Base-by-base conservation (phyloP, 2,113 vertebrate genomes). In the Zootoca vivipara region DNA sequence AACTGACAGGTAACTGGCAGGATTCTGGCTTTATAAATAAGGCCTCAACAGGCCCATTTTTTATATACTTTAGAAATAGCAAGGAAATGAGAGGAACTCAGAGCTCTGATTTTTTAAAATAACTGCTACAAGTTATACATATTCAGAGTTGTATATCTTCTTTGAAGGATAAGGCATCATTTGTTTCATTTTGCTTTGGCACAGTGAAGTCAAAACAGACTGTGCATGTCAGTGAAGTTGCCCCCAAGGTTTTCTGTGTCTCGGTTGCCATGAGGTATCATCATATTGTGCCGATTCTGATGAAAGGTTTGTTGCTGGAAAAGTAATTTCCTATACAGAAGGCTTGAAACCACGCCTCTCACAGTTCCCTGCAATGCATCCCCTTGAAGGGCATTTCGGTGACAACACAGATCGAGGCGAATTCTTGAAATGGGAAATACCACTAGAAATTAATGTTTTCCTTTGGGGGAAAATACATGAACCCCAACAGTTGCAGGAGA, bases 91-190 rank as follows among this genome's bases (percentile, higher is more conserved):
- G 13, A 33, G 30, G 24, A 78, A 78, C 26, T 30, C 28, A 20
- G 46, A 58, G 46, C 5, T 33, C 52, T 58, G 15, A 2, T 69
- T 26, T 69, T 10, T 69, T 10, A 2, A 22, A 4, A 65, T 42
- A 52, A 78, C 28, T 30, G 38, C 24, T 56, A 28, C 26, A 33
- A 33, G 46, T 75, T 90, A 89, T 91, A 93, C 64, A 93, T 90
- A 93, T 95, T 88, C 89, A 91, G 91, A 85, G 94, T 91, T 94
- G 93, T 92, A 93, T 91, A 93, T 92, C 86, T 86, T 79, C 13
- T 40, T 58, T 79, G 56, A 81, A 22, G 90, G 92, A 6, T 56
- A 20, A 94, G 93, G 90, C 72, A 90, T 90, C 83, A 92, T 87
- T 94, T 94, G 92, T 93, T 89, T 90, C 94, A 94, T 89, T 89